Evolutionary conservation across 2,113 vertebrate genomes (phyloP).

Genomic region (Xyrauchen texanus): DNA sequence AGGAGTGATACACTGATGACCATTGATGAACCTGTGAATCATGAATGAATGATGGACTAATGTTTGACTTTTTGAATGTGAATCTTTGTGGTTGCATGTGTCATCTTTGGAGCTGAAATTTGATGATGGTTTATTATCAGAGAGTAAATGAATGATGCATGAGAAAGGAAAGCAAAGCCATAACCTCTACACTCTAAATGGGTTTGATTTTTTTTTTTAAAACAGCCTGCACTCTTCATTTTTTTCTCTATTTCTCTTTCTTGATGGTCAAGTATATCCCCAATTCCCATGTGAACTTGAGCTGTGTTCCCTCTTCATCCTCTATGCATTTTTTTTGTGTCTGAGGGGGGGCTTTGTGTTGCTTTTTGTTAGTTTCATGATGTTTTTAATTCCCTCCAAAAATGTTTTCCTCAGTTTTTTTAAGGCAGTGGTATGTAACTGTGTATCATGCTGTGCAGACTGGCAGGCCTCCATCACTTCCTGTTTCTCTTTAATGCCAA

Average conservation of each 20-base stretch:
- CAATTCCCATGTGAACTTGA: not conserved
- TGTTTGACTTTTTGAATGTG: constrained; percentile 25
- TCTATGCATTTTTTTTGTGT: not conserved
- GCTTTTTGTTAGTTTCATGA: not conserved
- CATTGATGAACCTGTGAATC: not conserved
- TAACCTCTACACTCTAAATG: constrained; percentile 44
- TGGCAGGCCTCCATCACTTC: constrained; percentile 21
- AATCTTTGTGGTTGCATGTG: constrained; percentile 40
- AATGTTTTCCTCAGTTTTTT: not conserved
- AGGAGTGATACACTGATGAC: not conserved
- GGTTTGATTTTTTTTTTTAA: constrained; percentile 26
- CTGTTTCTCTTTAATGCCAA: not conserved
- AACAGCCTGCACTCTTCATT: not conserved
- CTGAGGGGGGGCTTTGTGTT: no score
- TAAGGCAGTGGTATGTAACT: not conserved
- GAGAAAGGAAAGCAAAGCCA: constrained; percentile 36
- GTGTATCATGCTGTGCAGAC: constrained; percentile 33
- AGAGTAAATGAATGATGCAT: constrained; percentile 55
- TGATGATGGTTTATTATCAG: constrained; percentile 23
- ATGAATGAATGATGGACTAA: not conserved
- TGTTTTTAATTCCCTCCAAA: not conserved
- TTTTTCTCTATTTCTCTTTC: constrained; percentile 17
- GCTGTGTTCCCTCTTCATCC: not conserved
- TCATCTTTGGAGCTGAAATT: constrained; percentile 24
- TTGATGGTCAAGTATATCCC: constrained; percentile 1